These are phyloP conservation scores for Daboia siamensis DNA, from an alignment of 2,113 vertebrate species.

Conservation along the genomic window DNA sequence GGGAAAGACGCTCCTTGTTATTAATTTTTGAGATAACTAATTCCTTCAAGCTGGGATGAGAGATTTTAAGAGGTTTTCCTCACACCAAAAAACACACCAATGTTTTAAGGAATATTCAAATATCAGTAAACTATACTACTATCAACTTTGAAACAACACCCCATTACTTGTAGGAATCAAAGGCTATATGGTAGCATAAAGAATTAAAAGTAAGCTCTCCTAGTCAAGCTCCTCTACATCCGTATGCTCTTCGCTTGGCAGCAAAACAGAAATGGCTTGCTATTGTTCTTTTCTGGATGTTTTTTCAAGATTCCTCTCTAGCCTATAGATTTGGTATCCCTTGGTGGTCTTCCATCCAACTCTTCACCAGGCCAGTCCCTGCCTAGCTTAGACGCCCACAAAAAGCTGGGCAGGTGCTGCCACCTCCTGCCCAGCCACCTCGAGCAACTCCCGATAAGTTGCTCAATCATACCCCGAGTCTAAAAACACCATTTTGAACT, in stretches of 20 bases:
- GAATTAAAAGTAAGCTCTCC: neutral
- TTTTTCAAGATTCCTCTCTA: neutral
- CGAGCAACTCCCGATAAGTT: neutral
- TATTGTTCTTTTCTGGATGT: neutral
- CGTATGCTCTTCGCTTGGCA: neutral
- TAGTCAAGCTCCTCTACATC: neutral
- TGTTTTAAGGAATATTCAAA: neutral
- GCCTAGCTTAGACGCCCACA: neutral
- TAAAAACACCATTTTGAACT: neutral
- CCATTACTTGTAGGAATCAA: neutral
- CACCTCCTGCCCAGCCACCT: neutral
- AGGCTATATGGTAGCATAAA: neutral
- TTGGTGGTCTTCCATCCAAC: neutral
- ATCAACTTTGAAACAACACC: neutral
- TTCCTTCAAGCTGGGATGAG: neutral
- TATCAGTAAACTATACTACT: neutral
- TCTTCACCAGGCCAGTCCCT: neutral
- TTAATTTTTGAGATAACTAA: neutral
- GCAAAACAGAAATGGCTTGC: neutral
- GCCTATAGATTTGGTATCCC: neutral
- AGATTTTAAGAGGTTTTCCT: neutral
- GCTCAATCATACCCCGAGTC: neutral
- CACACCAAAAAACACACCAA: neutral
- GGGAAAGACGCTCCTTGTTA: neutral
- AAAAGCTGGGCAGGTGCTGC: neutral